Evolutionary conservation across 1,140 invertebrate genomes (phyloP), one percentile per base, ranked within the genome.

Genomic region (Cataglyphis hispanica): DNA sequence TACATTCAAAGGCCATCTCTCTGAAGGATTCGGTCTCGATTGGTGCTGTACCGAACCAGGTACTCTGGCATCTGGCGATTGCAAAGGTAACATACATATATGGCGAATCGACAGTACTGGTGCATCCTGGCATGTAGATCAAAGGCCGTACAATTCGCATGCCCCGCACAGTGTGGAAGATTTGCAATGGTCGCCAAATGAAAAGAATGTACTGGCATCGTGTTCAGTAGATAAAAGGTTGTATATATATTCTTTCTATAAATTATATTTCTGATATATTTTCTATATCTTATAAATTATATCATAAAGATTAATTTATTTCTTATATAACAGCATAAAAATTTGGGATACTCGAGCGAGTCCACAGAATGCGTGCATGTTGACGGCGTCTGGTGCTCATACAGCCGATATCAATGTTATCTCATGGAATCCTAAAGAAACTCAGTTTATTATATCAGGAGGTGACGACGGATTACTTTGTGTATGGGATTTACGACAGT

Each of bases 171-270:
- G 99, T 74, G 98, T 99, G 8, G 99, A 99, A 96, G 99, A 99
- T 95, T 96, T 99, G 84, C 98, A 99, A 92, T 99, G 99, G 99
- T 99, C 99, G 85, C 99, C 99, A 3, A 99, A 97, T 95, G 99
- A 99, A 96, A 96, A 95, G 92, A 97, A 98, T 96, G 98, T 99
- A 2, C 96, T 99, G 87, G 98, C 98, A 61, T 98, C 98, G 11
- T 99, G 99, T 95, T 99, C 99, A 40, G 98, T 99, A 16, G 99
- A 99, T 94, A 98, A 97, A 95, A 97, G 96, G 94, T 96, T 94
- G n/a, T 58, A 72, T 89, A 31, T 85, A 8, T 60, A 50, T 50
- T 50, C 46, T 13, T 61, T 1, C 50, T 53, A 70, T 8, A n/a
- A 75, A 40, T 63, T 27, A 69, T 40, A 22, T 56, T 63, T 85